Percentiles rank a stretch among this genome's conserved stretches.
phyloP scores from a whole-genome alignment of 2,113 vertebrate species.

The Grammomys dolichurus region DNA sequence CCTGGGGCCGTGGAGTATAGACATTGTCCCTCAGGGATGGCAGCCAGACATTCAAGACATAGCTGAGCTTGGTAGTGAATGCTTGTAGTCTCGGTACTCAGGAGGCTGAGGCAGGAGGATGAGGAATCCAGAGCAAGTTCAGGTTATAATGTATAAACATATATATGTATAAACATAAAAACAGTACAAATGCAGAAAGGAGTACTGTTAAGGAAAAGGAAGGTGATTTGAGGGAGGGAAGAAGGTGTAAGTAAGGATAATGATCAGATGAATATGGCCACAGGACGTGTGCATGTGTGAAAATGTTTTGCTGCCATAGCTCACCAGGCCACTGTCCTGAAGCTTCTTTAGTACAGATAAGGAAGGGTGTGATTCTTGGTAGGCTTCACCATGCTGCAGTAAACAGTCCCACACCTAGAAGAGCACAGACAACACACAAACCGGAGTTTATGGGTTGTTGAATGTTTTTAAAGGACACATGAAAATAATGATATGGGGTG shows the following conservation, averaged over 20 bases:
- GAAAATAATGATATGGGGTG: too few relatives aligned
- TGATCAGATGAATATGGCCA: background rate
- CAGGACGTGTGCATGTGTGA: background rate
- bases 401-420: background rate
- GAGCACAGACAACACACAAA: background rate
- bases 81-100: background rate
- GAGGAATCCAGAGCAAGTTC: background rate
- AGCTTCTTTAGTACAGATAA: background rate
- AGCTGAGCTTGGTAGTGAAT: background rate
- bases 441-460: background rate
- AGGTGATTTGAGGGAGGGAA: background rate
- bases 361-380: background rate
- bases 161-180: too few relatives aligned
- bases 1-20: background rate
- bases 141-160: too few relatives aligned
- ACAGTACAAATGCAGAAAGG: background rate
- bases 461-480: background rate
- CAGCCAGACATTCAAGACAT: background rate
- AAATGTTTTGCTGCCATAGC: background rate
- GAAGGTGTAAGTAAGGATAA: fast-evolving
- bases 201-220: background rate
- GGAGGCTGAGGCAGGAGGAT: background rate
- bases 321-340: background rate
- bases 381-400: background rate
- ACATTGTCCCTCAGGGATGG: background rate